phyloP scores from a whole-genome alignment of 1,140 invertebrate species.

The Leptestheria dahalacensis region DNA sequence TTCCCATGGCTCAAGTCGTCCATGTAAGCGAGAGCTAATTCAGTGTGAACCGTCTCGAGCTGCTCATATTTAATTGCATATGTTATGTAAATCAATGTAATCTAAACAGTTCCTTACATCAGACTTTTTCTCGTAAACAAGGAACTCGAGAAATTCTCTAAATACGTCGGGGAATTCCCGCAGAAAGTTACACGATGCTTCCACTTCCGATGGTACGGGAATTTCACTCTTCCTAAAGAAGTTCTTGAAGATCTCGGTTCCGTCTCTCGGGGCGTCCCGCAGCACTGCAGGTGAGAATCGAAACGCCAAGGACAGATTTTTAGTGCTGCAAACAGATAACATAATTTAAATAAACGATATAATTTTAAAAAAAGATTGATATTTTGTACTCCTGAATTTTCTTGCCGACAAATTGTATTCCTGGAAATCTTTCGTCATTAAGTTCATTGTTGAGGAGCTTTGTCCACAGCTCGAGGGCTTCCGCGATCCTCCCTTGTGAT shows the following conservation, averaged over 20 bases:
- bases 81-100: too few relatives aligned
- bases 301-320: not conserved
- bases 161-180: not conserved
- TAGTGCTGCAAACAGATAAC: not conserved
- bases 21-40: not conserved
- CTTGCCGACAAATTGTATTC: not conserved
- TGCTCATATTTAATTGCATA: too few relatives aligned
- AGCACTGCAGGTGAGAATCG: not conserved
- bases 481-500: not conserved
- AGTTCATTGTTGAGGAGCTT: not conserved
- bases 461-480: not conserved
- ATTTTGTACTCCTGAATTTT: not conserved
- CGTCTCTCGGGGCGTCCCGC: not conserved
- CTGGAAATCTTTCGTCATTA: not conserved
- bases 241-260: not conserved
- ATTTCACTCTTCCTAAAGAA: not conserved
- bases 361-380: not conserved
- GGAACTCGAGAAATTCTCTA: not conserved
- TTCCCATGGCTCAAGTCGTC: not conserved
- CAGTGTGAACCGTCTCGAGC: not conserved
- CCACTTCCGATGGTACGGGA: not conserved
- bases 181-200: not conserved
- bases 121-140: not conserved
- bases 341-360: not conserved
- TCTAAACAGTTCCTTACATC: not conserved